Percentiles rank a stretch among this genome's conserved stretches.
These are phyloP conservation scores for Theodoxus fluviatilis DNA, from an alignment of 2,888 invertebrate species.

Conservation along the genomic window DNA sequence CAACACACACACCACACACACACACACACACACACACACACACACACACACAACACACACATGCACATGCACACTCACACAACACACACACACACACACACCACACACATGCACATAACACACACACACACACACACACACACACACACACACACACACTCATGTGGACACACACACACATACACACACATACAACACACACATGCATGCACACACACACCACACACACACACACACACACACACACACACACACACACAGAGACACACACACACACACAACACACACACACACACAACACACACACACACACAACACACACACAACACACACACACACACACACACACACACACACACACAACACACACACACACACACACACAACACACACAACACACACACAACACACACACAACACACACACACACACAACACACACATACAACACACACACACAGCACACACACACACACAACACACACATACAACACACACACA, in stretches of 20 bases:
- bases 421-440: slow-evolving; percentile 10
- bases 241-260: not conserved
- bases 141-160: slow-evolving; percentile 16
- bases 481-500: not conserved
- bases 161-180: slow-evolving; percentile 7
- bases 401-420: too few species aligned
- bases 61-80: too few species aligned
- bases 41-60: too few species aligned
- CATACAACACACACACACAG: not conserved
- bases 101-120: too few species aligned
- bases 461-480: not conserved
- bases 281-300: not conserved
- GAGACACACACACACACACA: slow-evolving; percentile 17
- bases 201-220: not conserved
- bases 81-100: too few species aligned
- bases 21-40: too few species aligned
- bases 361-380: slow-evolving; percentile 32
- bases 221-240: not conserved
- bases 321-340: not conserved
- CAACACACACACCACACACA: too few species aligned
- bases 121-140: slow-evolving; percentile 53
- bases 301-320: not conserved
- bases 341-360: slow-evolving; percentile 12
- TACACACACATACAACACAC: not conserved
- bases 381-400: too few species aligned